These are phyloP conservation scores for Centropyge bicolor DNA, from an alignment of 2,797 vertebrate species.

Conservation along the genomic window DNA sequence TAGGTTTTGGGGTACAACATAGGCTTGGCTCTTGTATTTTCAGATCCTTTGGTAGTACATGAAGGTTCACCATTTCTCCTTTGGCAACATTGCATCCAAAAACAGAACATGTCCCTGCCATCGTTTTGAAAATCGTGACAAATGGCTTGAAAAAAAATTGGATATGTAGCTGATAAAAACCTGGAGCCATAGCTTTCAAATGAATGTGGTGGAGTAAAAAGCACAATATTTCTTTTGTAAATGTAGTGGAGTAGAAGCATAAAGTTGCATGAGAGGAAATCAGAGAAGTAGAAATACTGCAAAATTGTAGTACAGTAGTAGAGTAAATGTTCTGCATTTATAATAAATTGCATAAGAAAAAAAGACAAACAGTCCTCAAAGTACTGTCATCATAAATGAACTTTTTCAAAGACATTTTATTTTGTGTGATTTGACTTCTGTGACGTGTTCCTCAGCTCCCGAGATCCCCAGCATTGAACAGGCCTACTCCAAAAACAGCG, in stretches of 20 bases:
- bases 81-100: no score
- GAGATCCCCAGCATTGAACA: slow-evolving; percentile 87
- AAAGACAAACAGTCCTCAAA: neutral
- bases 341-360: neutral
- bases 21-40: no score
- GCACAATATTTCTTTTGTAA: neutral
- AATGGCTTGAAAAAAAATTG: no score
- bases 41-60: no score
- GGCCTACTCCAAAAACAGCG: slow-evolving; percentile 92
- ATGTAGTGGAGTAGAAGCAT: neutral
- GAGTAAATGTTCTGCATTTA: neutral
- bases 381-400: neutral
- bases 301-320: neutral
- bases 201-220: neutral
- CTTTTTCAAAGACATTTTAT: neutral
- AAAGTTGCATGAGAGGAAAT: neutral
- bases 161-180: neutral
- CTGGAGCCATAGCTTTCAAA: neutral
- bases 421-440: neutral
- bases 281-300: neutral
- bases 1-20: no score
- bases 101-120: no score
- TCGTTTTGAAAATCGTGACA: no score
- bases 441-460: slow-evolving; percentile 83
- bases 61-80: no score